Conservation (phyloP, 2,888 invertebrate genomes). For the Monopis laevigella region DNA sequence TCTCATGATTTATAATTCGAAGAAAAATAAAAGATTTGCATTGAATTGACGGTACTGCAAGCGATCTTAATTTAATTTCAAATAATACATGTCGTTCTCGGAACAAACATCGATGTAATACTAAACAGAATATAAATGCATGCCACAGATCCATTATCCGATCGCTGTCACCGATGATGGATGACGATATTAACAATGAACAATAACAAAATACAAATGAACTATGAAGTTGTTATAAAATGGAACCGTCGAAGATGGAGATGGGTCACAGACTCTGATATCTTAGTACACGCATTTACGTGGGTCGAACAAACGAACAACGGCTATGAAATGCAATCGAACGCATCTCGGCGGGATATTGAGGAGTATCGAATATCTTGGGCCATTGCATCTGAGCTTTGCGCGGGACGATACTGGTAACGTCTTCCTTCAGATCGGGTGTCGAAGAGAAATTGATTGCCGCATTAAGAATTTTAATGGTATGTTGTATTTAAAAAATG, state of each 20-base stretch:
- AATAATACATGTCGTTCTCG: constrained; percentile 3
- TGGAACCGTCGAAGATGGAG: constrained; percentile 26
- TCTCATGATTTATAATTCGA: constrained; percentile 9
- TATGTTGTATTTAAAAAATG: constrained; percentile 21
- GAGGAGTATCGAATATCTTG: constrained; percentile 9
- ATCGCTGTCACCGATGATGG: constrained; percentile 45
- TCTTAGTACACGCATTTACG: constrained; percentile 43
- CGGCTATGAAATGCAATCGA: constrained; percentile 4
- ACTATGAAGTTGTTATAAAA: constrained; percentile 37
- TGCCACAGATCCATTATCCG: constrained; percentile 31
- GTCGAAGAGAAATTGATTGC: constrained; percentile 37
- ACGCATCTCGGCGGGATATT: constrained; percentile 8
- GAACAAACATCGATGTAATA: not conserved
- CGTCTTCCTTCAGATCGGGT: constrained; percentile 21
- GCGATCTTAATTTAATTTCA: constrained; percentile 12
- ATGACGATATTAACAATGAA: constrained; percentile 43
- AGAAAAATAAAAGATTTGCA: constrained; percentile 28
- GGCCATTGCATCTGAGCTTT: constrained; percentile 5
- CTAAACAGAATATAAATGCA: not conserved
- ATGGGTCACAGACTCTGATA: constrained; percentile 45
- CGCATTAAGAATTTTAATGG: constrained; percentile 38
- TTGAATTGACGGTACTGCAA: constrained; percentile 29
- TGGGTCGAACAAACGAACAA: constrained; percentile 34
- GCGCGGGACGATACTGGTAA: constrained; percentile 12
- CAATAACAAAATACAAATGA: constrained; percentile 33